Evolutionary conservation across 2,797 vertebrate species (phyloP), one percentile per base, ranked within the genome.

Genomic region (Eleutherodactylus coqui): DNA sequence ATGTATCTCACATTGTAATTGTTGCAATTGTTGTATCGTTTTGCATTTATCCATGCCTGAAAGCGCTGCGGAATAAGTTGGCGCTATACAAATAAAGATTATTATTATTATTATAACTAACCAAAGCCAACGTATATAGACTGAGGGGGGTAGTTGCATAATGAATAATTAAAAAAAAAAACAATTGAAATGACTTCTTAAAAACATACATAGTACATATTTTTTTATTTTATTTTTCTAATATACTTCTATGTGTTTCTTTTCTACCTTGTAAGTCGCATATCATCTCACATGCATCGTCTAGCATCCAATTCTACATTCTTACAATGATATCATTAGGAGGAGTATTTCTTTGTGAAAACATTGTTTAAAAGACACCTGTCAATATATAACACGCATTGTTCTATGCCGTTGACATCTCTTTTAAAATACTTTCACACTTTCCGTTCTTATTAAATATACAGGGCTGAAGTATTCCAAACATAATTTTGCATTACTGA

Each of bases 401-500:
- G 24, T 85, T 79, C 16, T 34, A 19, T 21, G 24, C 27, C 73
- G 27, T 75, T 85, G 43, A 75, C 47, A 80, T 45, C 11, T 36
- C 21, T 78, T 70, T 82, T 70, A 53, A 27, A 82, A 77, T 43
- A 62, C 0, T 49, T 32, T 47, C 60, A 62, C 80, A 75, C 80
- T 55, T 58, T 86, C 38, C 77, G 32, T 82, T 32, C 29, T 77
- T 76, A 76, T 86, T 79, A 70, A 64, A 76, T 29, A 70, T 55
- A 60, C 13, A 70, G 43, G 55, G 29, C 10, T 73, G 53, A 81
- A 78, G 47, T 77, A 32, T 58, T 64, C 67, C 51, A 73, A 84
- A 80, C 34, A 80, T 84, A 67, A 87, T 81, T 81, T 79, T 51
- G 58, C 55, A 79, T 72, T 87, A 34, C 27, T 79, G 81, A 60